A percentile compares a stretch with the other conserved stretches of the same genome.
Conservation (phyloP, 2,797 vertebrate species). For the Hapalemur alaotrensis region DNA sequence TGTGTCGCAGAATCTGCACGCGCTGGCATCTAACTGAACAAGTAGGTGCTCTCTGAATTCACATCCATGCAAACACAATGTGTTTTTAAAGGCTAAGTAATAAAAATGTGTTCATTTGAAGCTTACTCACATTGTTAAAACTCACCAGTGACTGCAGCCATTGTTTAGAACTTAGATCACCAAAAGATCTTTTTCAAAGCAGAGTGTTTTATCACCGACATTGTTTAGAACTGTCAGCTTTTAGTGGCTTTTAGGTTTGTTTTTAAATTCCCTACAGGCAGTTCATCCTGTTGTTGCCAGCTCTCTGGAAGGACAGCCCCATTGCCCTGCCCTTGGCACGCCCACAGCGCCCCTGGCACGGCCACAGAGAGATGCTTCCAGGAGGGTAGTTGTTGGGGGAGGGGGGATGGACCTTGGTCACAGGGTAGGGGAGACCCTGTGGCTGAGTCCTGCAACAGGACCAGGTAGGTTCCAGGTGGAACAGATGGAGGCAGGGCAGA, state of each 20-base stretch:
- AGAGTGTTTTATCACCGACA: neutral
- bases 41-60: neutral
- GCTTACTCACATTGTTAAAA: neutral
- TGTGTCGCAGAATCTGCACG: fast-evolving
- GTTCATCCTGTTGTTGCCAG: neutral
- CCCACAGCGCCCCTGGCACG: no score
- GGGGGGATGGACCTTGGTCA: fast-evolving
- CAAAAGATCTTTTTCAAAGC: neutral
- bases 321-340: fast-evolving
- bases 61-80: neutral
- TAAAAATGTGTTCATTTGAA: neutral
- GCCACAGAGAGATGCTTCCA: neutral
- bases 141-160: neutral
- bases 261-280: neutral
- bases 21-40: neutral
- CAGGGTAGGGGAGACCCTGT: neutral
- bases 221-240: neutral
- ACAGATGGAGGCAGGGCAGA: neutral
- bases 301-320: neutral
- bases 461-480: neutral
- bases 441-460: neutral
- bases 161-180: neutral
- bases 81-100: neutral
- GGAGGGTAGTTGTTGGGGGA: neutral
- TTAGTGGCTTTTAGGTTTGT: neutral